phyloP scores from a whole-genome alignment of 2,888 invertebrate species.

The Pterostichus madidus region DNA sequence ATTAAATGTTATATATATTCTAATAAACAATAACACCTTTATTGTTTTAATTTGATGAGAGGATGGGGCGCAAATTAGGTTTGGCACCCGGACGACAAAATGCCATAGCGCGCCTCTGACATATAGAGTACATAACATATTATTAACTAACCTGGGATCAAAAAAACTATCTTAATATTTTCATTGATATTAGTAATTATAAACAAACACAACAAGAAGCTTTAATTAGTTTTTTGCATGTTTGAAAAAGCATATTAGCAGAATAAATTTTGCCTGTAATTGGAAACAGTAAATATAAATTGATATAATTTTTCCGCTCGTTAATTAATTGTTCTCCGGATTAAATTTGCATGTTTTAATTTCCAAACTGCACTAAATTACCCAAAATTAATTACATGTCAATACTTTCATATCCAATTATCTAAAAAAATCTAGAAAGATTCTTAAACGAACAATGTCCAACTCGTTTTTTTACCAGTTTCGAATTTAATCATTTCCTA shows the following conservation, averaged over 20 bases:
- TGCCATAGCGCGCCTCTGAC: too few species aligned
- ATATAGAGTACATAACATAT: too few species aligned
- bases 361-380: slow-evolving; percentile 5
- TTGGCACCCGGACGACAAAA: too few species aligned
- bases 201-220: too few species aligned
- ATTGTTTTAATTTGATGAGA: too few species aligned
- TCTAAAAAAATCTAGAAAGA: slow-evolving; percentile 45
- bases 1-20: too few species aligned
- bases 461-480: slow-evolving; percentile 43
- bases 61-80: too few species aligned
- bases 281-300: slow-evolving; percentile 25
- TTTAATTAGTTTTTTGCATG: not conserved
- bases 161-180: too few species aligned
- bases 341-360: slow-evolving; percentile 29
- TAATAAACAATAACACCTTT: too few species aligned
- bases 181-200: too few species aligned
- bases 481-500: slow-evolving; percentile 67
- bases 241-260: not conserved
- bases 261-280: slow-evolving; percentile 18
- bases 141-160: too few species aligned
- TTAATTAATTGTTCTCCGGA: not conserved
- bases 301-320: slow-evolving; percentile 6
- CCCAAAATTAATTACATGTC: slow-evolving; percentile 36
- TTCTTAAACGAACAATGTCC: slow-evolving; percentile 33
- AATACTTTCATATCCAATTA: slow-evolving; percentile 41